Conservation (phyloP, 2,888 invertebrate species). For the Oligia strigilis region DNA sequence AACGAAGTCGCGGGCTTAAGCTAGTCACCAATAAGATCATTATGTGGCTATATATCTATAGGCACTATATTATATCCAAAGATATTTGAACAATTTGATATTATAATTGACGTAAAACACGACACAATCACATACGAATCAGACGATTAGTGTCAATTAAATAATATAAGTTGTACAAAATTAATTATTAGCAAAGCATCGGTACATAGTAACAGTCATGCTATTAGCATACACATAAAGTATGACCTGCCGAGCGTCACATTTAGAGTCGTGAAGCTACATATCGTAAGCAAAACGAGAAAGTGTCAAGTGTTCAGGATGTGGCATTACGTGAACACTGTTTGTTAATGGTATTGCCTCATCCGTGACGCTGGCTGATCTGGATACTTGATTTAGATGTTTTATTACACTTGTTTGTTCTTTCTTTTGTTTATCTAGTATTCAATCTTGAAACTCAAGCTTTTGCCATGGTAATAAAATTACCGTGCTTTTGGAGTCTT, state of each 20-base stretch:
- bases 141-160: neutral
- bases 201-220: neutral
- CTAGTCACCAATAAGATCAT: neutral
- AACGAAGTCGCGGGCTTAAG: no score
- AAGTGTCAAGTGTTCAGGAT: slow-evolving; percentile 42
- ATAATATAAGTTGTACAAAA: neutral
- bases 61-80: neutral
- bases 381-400: neutral
- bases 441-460: neutral
- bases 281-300: slow-evolving; percentile 33
- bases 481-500: no score
- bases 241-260: neutral
- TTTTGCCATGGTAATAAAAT: neutral
- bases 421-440: neutral
- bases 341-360: slow-evolving; percentile 28
- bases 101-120: neutral
- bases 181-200: no score
- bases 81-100: neutral
- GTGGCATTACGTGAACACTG: slow-evolving; percentile 10
- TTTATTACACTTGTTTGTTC: neutral
- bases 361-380: slow-evolving; percentile 19
- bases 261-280: neutral
- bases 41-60: neutral
- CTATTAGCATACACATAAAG: neutral
- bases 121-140: neutral